Base-by-base conservation (phyloP, 2,888 invertebrate species). In the Synergus umbraculus region DNA sequence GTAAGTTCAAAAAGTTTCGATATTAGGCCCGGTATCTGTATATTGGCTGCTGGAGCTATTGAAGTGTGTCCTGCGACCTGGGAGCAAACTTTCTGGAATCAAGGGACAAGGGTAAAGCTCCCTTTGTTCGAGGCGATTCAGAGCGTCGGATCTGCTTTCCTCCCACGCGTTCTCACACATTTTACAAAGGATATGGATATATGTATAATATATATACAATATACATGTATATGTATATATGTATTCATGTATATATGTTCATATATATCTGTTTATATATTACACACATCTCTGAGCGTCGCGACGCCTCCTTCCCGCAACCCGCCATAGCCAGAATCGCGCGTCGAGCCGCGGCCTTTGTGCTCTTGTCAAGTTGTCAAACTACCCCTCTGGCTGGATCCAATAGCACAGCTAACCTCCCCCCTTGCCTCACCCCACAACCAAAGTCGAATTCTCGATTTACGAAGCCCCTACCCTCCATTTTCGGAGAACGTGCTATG, bases 231-330 rank as follows among this genome's bases (percentile, higher is more conserved):
- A 29, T 29, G 3, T 29, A 29, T 29, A 29, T 3, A 29, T 29
- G 2, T 29, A 29, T 29, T 1, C 2, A 29, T 29, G 2, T 29
- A 29, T 29, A 1, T 29, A 29, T 2, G 2, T 29, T 1, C 2
- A 29, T 29, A 29, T 29, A 29, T 29, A 29, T 29, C 1, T 29
- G 29, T 29, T 29, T 29, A 29, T 29, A 29, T 29, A 29, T 29
- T 29, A 81, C 79, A 79, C 78, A 78, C 79, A 80, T 79, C 93
- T 93, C 85, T 87, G 86, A 93, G 93, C 93, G 93, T 93, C 93
- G 93, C 93, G 93, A 94, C 94, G 93, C 93, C 93, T 93, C 92
- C 89, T 87, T 81, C 85, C 85, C 85, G 84, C 83, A 85, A 84
- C 78, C 79, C 77, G 81, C 79, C 85, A 79, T 82, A 78, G 81